phyloP scores from a whole-genome alignment of 2,888 invertebrate genomes.

The Caprella mutica region DNA sequence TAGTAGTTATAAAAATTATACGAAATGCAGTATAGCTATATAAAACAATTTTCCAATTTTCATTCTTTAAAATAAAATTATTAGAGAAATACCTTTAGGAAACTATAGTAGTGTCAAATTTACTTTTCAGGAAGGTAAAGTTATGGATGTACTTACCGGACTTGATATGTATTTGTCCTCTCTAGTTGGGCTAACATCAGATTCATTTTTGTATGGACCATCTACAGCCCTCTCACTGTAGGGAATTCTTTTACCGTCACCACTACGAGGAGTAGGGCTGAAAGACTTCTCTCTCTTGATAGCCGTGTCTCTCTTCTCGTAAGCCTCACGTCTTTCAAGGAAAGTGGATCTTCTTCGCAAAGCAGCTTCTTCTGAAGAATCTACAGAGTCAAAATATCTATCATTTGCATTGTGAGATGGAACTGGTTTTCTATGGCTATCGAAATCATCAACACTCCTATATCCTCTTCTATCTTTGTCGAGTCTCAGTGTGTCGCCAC shows the following conservation, averaged over 20 bases:
- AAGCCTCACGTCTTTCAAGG: slow-evolving; percentile 2
- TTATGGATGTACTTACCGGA: too few relatives aligned
- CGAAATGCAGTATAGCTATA: too few relatives aligned
- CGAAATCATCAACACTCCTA: slow-evolving; percentile 2
- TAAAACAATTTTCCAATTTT: too few relatives aligned
- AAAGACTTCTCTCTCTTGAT: neutral
- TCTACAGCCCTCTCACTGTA: neutral
- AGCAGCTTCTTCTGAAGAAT: neutral
- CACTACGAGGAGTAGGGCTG: neutral
- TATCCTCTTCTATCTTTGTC: neutral
- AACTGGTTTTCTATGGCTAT: neutral
- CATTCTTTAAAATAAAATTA: too few relatives aligned
- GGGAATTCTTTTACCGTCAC: neutral
- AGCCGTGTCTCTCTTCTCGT: neutral
- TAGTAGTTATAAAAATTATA: too few relatives aligned
- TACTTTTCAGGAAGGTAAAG: too few relatives aligned
- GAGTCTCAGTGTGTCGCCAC: neutral
- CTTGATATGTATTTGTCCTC: too few relatives aligned
- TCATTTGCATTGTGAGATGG: neutral
- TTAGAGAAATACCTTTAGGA: too few relatives aligned
- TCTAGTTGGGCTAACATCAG: too few relatives aligned
- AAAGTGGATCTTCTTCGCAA: too few relatives aligned
- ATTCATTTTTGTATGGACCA: neutral
- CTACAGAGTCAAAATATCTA: neutral
- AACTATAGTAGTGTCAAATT: too few relatives aligned